These are phyloP conservation scores for Panorpa germanica DNA, from an alignment of 2,888 invertebrate species.

Conservation along the genomic window DNA sequence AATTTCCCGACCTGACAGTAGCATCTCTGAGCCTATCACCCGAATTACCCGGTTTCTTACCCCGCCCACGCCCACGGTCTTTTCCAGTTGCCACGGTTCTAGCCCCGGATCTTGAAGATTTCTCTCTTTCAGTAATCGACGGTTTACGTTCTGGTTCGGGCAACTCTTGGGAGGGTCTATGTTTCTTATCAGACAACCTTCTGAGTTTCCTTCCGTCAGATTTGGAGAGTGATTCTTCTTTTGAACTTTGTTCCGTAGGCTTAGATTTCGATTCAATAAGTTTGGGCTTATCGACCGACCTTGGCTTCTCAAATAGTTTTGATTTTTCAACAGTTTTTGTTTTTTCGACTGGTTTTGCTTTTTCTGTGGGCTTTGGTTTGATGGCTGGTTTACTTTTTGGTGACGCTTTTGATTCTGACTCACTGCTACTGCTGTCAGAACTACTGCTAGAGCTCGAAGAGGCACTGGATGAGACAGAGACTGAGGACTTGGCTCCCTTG, in stretches of 20 bases:
- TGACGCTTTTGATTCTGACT: conserved; percentile 21
- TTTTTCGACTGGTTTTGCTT: conserved; percentile 15
- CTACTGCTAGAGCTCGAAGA: conserved; percentile 20
- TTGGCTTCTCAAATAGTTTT: conserved; percentile 15
- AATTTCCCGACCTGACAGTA: conserved; percentile 43
- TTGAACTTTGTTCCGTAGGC: conserved; percentile 9
- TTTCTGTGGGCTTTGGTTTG: conserved; percentile 13
- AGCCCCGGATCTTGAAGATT: conserved; percentile 32
- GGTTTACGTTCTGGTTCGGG: conserved; percentile 51
- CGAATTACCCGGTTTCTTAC: conserved; percentile 18
- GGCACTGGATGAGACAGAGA: conserved; percentile 38
- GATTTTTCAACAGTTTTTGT: conserved; percentile 10
- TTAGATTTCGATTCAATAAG: conserved; percentile 10
- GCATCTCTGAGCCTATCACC: conserved; percentile 48
- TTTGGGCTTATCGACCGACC: conserved; percentile 12
- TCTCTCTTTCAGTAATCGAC: conserved; percentile 58
- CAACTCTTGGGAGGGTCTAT: conserved; percentile 68
- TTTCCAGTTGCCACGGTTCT: conserved; percentile 27
- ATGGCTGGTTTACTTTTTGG: conserved; percentile 12
- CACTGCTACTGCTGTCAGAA: conserved; percentile 21
- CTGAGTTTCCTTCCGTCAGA: conserved; percentile 24
- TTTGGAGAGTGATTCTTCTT: conserved; percentile 8
- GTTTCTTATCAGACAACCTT: conserved; percentile 62
- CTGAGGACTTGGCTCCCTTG: conserved; percentile 49
- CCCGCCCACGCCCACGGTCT: conserved; percentile 12